Base-by-base conservation (phyloP, 2,113 vertebrate genomes). In the Crypturellus undulatus region DNA sequence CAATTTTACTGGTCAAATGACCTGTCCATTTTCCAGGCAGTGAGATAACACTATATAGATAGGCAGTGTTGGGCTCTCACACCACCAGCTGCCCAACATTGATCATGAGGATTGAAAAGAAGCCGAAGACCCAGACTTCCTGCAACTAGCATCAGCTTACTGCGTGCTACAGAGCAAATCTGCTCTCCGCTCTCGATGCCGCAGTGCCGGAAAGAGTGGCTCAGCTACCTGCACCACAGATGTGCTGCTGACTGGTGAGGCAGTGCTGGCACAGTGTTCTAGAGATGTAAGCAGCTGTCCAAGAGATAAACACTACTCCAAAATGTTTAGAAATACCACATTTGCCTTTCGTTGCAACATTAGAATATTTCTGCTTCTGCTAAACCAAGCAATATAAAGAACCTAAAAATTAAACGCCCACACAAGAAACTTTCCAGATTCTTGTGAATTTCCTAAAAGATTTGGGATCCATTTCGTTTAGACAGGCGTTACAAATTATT, bases 241-340 rank as follows among this genome's bases (percentile, higher is more conserved):
- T 15, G 36, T 52, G 71, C 69, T 84, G 79, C 90, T 83, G 63
- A 38, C 17, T 49, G 56, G 78, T 67, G 18, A 85, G 52, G 52
- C 43, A 85, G 40, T 60, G 65, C 73, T 92, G 69, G 47, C 68
- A 90, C n/a, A 85, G 34, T n/a, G 45, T 22, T 85, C 10, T 36
- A n/a, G 68, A 82, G 90, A 93, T 59, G 58, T 79, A 88, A 96
- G 93, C 93, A 93, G 52, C 79, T 86, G 45, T 89, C 69, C 49
- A 72, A 75, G 80, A 84, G 80, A 92, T 86, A 93, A 94, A 94
- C 2, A 10, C 45, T 76, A 40, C 38, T 84, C 77, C 75, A 28
- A 76, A 30, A 90, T 93, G 43, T 94, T 96, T 95, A 88, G 82
- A 93, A 94, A 96, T 93, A 85, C 42, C 89, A 78, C 42, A 22